phyloP scores from a whole-genome alignment of 2,888 invertebrate genomes.

The Napeogenes inachia region DNA sequence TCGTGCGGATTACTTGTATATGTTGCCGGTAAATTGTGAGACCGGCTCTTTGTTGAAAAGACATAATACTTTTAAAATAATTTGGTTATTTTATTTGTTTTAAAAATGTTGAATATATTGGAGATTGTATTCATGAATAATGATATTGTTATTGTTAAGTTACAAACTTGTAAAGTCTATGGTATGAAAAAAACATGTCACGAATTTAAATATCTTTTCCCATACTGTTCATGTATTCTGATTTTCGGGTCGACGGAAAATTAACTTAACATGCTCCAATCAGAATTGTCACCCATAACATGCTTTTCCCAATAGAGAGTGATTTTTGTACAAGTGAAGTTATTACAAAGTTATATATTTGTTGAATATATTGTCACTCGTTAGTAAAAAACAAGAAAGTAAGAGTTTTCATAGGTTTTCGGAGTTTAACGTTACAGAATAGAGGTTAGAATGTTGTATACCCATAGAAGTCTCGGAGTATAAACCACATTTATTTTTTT shows the following conservation, averaged over 20 bases:
- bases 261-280: constrained; percentile 23
- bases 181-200: too few species aligned
- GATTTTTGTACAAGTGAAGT: constrained; percentile 12
- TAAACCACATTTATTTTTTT: too few species aligned
- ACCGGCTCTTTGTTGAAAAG: neutral
- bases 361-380: too few species aligned
- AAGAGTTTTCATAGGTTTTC: too few species aligned
- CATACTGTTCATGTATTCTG: constrained; percentile 7
- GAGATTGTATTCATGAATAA: too few species aligned
- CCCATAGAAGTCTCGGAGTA: too few species aligned
- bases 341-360: neutral
- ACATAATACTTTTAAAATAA: neutral
- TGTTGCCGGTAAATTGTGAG: neutral
- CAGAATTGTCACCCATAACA: constrained; percentile 19
- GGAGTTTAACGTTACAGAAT: too few species aligned
- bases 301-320: constrained; percentile 12
- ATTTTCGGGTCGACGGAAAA: constrained; percentile 15
- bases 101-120: too few species aligned
- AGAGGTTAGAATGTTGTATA: too few species aligned
- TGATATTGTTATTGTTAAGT: too few species aligned
- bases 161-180: too few species aligned
- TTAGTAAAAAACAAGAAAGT: too few species aligned
- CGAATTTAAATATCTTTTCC: constrained; percentile 13
- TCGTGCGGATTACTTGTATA: constrained; percentile 16
- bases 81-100: neutral